A percentile compares a stretch with the other conserved stretches of the same genome.
phyloP scores from a whole-genome alignment of 2,797 vertebrate species.

The Cuculus canorus region DNA sequence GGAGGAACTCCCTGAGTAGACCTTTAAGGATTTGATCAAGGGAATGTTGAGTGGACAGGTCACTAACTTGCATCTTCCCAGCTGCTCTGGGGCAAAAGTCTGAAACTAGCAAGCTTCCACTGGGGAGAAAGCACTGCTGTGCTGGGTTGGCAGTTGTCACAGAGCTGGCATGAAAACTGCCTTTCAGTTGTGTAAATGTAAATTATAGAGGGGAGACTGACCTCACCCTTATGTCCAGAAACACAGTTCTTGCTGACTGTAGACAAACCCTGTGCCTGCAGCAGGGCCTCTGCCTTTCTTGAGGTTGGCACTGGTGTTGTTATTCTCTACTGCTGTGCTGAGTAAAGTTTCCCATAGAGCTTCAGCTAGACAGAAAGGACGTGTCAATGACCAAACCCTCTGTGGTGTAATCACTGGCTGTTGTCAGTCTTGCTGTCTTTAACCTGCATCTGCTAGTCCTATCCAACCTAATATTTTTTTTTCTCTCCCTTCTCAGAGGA shows the following conservation, averaged over 20 bases:
- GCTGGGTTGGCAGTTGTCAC: not conserved
- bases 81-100: not conserved
- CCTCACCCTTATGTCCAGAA: not conserved
- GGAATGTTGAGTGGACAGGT: not conserved
- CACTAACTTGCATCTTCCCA: not conserved
- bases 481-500: constrained; percentile 82
- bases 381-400: not conserved
- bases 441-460: not conserved
- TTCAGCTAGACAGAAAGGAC: not conserved
- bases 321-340: not conserved
- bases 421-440: not conserved
- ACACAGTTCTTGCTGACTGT: not conserved
- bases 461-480: not conserved
- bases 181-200: not conserved
- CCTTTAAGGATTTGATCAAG: not conserved
- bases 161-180: not conserved
- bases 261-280: not conserved
- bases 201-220: not conserved
- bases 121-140: not conserved
- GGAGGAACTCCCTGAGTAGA: not conserved
- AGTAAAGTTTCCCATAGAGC: not conserved
- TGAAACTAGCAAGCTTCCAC: not conserved
- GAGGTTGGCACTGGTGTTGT: not conserved
- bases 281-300: not conserved
- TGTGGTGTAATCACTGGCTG: not conserved